Evolutionary conservation across 2,888 invertebrate species (phyloP).

Genomic region (Sphaerophoria rueppellii): DNA sequence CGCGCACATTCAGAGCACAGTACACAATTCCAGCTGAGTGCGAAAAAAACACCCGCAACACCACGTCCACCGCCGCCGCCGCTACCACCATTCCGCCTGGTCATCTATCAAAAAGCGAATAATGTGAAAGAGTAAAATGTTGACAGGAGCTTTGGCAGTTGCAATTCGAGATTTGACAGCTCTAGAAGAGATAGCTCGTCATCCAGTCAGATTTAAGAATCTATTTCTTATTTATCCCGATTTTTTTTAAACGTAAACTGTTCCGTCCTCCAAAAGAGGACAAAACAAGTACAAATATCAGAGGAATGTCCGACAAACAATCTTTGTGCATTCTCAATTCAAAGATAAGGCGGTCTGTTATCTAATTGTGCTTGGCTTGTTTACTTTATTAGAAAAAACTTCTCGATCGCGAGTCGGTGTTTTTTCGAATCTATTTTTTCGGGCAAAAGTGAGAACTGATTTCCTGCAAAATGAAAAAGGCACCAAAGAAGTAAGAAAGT

Average conservation of each 20-base stretch:
- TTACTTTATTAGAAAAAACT: not conserved
- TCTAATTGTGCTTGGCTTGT: constrained; percentile 20
- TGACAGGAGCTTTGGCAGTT: constrained; percentile 47
- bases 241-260: constrained; percentile 21
- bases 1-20: not conserved
- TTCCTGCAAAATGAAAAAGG: constrained; percentile 35
- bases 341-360: constrained; percentile 28
- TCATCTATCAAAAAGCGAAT: constrained; percentile 2
- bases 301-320: constrained; percentile 28
- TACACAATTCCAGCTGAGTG: constrained; percentile 39
- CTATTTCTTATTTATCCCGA: constrained; percentile 3
- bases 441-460: not conserved
- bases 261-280: constrained; percentile 20
- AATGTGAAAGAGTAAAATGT: constrained; percentile 40
- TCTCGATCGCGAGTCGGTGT: constrained; percentile 19
- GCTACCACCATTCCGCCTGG: not conserved
- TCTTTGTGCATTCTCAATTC: not conserved
- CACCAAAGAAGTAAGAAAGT: constrained; percentile 56
- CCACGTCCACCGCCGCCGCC: not conserved
- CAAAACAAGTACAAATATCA: not conserved
- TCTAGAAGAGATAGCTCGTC: not conserved
- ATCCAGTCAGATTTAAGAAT: not conserved
- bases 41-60: constrained; percentile 17
- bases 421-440: constrained; percentile 8
- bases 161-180: constrained; percentile 10